phyloP scores from a whole-genome alignment of 2,888 invertebrate genomes.

The Archips crataeganus region DNA sequence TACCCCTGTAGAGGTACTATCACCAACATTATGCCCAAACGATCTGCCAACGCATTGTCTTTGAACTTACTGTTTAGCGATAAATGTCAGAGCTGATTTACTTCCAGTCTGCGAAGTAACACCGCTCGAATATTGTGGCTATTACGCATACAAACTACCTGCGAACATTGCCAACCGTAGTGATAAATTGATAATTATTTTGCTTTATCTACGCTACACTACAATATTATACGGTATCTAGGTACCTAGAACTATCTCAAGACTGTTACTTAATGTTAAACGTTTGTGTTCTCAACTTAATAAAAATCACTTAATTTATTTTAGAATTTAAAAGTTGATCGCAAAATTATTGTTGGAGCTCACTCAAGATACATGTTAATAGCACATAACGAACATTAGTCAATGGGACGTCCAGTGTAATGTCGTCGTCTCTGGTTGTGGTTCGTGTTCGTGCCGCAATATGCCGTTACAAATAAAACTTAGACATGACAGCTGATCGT shows the following conservation, averaged over 20 bases:
- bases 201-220: conserved; percentile 1
- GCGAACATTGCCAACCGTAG: conserved; percentile 24
- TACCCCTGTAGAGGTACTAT: conserved; percentile 62
- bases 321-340: neutral
- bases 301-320: neutral
- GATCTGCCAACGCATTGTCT: conserved; percentile 83
- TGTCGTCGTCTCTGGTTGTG: conserved; percentile 46
- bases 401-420: conserved; percentile 50
- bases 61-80: conserved; percentile 77
- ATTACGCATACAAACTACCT: conserved; percentile 39
- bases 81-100: conserved; percentile 78
- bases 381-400: conserved; percentile 44
- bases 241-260: neutral
- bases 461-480: conserved; percentile 48
- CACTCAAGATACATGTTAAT: neutral
- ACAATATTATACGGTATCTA: neutral
- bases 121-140: conserved; percentile 38
- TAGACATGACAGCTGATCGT: conserved; percentile 45
- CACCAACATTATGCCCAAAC: conserved; percentile 78
- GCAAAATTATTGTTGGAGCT: neutral
- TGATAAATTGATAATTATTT: conserved; percentile 9
- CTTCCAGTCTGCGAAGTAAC: conserved; percentile 54
- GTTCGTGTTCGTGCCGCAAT: conserved; percentile 47
- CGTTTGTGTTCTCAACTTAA: neutral
- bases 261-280: neutral